A percentile compares a stretch with the other conserved stretches of the same genome.
These are phyloP conservation scores for Channa argus DNA, from an alignment of 2,113 vertebrate species.

Conservation along the genomic window DNA sequence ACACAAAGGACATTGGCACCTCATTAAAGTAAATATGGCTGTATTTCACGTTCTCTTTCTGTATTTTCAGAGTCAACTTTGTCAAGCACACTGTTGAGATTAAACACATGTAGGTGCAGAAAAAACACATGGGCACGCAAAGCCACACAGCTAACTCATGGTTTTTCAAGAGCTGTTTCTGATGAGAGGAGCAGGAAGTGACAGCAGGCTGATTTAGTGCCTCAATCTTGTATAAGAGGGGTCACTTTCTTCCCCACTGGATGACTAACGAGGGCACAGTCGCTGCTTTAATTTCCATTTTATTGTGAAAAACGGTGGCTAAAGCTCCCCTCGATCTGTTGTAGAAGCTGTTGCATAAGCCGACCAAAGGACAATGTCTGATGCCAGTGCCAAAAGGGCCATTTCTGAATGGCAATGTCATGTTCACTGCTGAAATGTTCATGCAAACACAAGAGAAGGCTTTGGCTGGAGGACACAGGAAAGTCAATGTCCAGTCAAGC, in stretches of 20 bases:
- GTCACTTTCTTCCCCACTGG: constrained; percentile 50
- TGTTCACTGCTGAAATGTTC: not conserved
- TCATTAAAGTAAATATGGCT: constrained; percentile 12
- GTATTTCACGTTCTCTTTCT: constrained; percentile 33
- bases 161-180: constrained; percentile 52
- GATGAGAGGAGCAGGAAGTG: constrained; percentile 49
- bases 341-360: constrained; percentile 8
- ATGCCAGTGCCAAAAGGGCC: not conserved
- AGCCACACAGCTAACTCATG: constrained; percentile 44
- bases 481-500: constrained; percentile 2
- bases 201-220: constrained; percentile 71
- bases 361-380: constrained; percentile 16
- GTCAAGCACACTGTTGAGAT: constrained; percentile 33
- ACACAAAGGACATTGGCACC: not conserved
- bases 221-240: constrained; percentile 62
- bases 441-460: not conserved
- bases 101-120: constrained; percentile 23
- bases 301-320: constrained; percentile 54
- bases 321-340: constrained; percentile 31
- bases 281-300: constrained; percentile 68
- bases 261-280: constrained; percentile 66
- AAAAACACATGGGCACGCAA: constrained; percentile 6
- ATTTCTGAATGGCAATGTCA: constrained; percentile 12
- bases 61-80: constrained; percentile 6
- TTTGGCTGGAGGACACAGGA: not conserved